Conservation (phyloP, 2,797 vertebrate genomes). For the Chanos chanos region DNA sequence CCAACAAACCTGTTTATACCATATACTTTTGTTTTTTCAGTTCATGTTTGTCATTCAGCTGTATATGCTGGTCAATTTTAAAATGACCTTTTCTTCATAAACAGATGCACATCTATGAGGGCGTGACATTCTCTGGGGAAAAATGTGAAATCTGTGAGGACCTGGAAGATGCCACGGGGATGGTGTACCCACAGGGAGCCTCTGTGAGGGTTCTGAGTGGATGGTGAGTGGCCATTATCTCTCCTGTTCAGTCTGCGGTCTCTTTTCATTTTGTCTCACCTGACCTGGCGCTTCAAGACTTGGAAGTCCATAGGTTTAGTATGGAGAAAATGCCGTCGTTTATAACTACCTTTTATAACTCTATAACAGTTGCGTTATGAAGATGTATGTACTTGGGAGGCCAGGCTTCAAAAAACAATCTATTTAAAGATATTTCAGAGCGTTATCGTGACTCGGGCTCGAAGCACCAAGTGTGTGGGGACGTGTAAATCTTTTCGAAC, state of each 20-base stretch:
- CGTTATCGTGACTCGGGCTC: no score
- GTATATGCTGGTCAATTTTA: not conserved
- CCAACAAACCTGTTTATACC: no score
- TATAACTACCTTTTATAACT: no score
- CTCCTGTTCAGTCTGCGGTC: not conserved
- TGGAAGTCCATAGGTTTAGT: no score
- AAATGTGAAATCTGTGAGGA: slow-evolving; percentile 71
- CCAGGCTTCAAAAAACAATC: no score
- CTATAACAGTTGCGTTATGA: no score
- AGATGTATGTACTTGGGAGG: no score
- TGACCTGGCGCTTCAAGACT: no score
- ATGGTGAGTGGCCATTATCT: slow-evolving; percentile 72
- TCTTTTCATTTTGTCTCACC: not conserved
- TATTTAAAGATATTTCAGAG: no score
- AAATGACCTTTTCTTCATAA: slow-evolving; percentile 52
- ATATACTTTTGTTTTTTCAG: slow-evolving; percentile 8
- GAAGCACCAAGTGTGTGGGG: no score
- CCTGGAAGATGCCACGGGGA: slow-evolving; percentile 65
- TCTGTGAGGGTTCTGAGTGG: slow-evolving; percentile 77
- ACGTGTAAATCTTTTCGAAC: no score
- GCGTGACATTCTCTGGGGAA: slow-evolving; percentile 59
- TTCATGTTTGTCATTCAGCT: not conserved
- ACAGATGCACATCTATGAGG: slow-evolving; percentile 78
- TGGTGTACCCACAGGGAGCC: slow-evolving; percentile 66
- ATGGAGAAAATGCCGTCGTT: no score